Conservation (phyloP, 2,113 vertebrate species). For the Dicrurus megarhynchus region DNA sequence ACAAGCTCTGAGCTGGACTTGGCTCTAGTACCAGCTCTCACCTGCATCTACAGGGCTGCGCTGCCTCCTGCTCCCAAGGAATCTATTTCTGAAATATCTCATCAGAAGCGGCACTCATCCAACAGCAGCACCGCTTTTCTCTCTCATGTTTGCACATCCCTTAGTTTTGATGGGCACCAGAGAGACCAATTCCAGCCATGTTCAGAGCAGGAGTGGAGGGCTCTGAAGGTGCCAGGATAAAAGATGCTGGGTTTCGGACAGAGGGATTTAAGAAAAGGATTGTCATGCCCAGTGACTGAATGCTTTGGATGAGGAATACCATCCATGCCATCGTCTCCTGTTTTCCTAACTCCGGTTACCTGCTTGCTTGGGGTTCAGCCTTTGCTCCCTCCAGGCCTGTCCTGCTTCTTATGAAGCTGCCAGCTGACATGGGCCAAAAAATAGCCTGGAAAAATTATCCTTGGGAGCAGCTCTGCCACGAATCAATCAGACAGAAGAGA, state of each 20-base stretch:
- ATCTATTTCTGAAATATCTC: background rate
- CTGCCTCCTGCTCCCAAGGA: background rate
- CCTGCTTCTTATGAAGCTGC: background rate
- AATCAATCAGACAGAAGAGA: background rate
- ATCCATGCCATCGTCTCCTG: accelerated
- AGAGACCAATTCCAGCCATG: background rate
- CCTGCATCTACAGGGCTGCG: background rate
- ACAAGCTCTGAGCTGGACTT: background rate
- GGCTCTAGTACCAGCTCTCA: background rate
- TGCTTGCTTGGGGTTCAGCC: background rate
- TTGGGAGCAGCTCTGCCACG: background rate
- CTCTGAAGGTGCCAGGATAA: accelerated
- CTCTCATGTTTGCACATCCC: background rate
- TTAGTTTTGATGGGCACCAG: background rate
- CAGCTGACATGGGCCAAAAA: background rate
- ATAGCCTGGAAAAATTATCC: background rate
- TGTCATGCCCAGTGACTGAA: background rate
- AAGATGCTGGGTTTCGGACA: background rate
- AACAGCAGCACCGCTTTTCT: background rate
- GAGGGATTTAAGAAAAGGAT: background rate
- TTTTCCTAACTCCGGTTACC: background rate
- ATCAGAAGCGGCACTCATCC: background rate
- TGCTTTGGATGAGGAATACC: accelerated
- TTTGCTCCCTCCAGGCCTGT: background rate
- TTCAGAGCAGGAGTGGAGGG: background rate